phyloP scores from a whole-genome alignment of 2,113 vertebrate genomes.

The Burhinus bistriatus region DNA sequence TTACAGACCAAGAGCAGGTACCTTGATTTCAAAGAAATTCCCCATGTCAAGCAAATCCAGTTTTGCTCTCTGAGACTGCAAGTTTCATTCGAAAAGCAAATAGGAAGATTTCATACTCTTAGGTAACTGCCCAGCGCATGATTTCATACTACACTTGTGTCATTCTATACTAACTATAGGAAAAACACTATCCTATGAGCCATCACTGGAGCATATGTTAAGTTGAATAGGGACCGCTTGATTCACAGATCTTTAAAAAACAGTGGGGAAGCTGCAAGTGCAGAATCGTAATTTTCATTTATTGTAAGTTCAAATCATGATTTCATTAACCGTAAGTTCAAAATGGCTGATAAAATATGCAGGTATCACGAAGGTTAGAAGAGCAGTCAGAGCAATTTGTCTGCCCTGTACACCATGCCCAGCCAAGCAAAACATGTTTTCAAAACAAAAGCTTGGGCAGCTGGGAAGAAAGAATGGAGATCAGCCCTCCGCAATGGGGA shows the following conservation, averaged over 20 bases:
- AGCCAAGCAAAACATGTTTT: background rate
- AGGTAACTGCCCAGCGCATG: background rate
- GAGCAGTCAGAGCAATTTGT: background rate
- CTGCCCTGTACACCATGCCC: background rate
- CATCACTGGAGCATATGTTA: background rate
- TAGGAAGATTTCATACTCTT: background rate
- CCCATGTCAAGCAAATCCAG: background rate
- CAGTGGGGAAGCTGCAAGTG: background rate
- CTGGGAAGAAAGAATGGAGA: background rate
- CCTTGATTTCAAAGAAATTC: background rate
- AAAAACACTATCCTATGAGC: background rate
- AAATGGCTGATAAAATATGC: background rate
- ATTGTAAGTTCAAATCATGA: background rate
- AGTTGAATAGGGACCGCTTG: background rate
- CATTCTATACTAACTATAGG: background rate
- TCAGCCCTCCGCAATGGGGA: background rate
- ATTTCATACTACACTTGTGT: background rate
- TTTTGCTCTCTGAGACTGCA: background rate
- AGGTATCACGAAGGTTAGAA: background rate
- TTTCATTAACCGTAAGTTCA: background rate
- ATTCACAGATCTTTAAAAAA: background rate
- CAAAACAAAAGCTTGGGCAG: constrained; percentile 10
- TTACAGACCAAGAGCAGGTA: background rate
- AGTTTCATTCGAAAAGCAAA: background rate
- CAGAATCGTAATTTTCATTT: background rate